These are phyloP conservation scores for Lemur catta DNA, from an alignment of 2,797 vertebrate species.

Conservation along the genomic window DNA sequence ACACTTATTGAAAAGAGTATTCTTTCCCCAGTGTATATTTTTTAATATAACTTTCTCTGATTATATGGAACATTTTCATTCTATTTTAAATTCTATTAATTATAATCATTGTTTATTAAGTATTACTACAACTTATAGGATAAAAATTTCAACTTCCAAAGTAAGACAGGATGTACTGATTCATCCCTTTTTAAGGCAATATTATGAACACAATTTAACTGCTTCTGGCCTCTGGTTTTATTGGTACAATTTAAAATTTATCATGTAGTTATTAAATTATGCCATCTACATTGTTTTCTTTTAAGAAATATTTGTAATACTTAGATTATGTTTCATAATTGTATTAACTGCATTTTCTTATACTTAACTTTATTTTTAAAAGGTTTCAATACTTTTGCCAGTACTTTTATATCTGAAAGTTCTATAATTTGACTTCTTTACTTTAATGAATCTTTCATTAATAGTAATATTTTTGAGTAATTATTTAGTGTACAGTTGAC, in stretches of 20 bases:
- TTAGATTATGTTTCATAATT: background rate
- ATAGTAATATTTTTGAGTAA: background rate
- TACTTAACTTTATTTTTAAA: background rate
- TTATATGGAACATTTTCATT: background rate
- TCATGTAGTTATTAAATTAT: background rate
- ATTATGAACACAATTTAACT: background rate
- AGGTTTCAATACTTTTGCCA: background rate
- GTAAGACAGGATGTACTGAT: background rate
- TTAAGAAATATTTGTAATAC: background rate
- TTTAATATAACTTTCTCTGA: too few species aligned
- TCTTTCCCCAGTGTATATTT: too few species aligned
- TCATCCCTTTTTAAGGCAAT: background rate
- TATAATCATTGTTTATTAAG: background rate
- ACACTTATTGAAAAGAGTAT: too few species aligned
- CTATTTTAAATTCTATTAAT: conserved; percentile 2
- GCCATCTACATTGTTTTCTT: background rate
- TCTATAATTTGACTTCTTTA: background rate
- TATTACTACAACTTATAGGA: background rate
- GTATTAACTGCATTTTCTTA: background rate
- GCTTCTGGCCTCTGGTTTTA: background rate
- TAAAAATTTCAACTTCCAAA: background rate
- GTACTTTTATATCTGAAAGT: background rate
- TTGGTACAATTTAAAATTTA: background rate
- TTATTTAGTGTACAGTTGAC: background rate
- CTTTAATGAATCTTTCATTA: background rate